Conservation (phyloP, 1,140 invertebrate species). For the Stenopsyche tienmushanensis region DNA sequence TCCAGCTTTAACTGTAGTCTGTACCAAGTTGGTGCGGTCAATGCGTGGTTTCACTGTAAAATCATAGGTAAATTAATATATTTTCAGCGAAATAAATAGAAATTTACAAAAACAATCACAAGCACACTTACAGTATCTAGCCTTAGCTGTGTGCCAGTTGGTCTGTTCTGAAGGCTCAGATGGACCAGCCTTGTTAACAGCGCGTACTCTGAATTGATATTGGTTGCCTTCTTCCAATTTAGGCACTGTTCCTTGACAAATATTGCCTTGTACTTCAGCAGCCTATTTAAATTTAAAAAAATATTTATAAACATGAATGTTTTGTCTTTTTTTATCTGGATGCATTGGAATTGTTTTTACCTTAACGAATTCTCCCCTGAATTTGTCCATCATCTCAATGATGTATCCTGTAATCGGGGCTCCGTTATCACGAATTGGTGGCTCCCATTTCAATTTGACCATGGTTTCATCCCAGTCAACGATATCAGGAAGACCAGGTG, state of each 20-base stretch:
- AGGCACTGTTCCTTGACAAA: constrained; percentile 79
- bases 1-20: constrained; percentile 84
- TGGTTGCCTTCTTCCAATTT: constrained; percentile 92
- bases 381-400: constrained; percentile 68
- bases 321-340: neutral
- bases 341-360: too few species aligned
- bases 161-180: constrained; percentile 95
- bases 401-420: constrained; percentile 94
- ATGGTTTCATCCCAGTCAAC: constrained; percentile 91
- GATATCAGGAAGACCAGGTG: constrained; percentile 91
- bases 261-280: constrained; percentile 74
- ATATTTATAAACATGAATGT: too few species aligned
- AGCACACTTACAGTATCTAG: constrained; percentile 80
- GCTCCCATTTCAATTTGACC: constrained; percentile 95
- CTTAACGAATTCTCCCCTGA: constrained; percentile 61
- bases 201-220: constrained; percentile 92
- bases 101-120: neutral
- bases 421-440: constrained; percentile 92
- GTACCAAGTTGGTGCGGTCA: constrained; percentile 86
- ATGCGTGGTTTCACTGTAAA: constrained; percentile 86
- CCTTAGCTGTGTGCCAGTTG: constrained; percentile 92
- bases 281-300: too few species aligned
- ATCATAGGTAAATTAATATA: constrained; percentile 36
- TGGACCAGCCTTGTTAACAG: constrained; percentile 93
- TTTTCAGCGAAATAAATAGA: constrained; percentile 3